Evolutionary conservation across 2,797 vertebrate species (phyloP), one percentile per base, ranked within the genome.

Genomic region (Leuciscus waleckii): DNA sequence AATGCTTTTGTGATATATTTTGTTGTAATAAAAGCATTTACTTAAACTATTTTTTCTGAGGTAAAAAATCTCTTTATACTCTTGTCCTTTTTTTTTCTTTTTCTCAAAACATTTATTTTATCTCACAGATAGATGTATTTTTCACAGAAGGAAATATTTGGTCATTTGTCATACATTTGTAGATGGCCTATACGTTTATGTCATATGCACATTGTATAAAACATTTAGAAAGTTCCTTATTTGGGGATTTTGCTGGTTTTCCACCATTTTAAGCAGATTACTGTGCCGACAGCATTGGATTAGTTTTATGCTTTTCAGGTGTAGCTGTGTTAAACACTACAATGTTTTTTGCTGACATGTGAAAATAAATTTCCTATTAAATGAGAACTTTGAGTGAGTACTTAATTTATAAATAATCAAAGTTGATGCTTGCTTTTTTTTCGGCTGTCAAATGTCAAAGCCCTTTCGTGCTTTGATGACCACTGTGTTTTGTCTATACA

Each of bases 111-210:
- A 94, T 97, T 96, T 95, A 95, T 97, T 98, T 98, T 97, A 96
- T 97, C 95, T 97, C 95, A 96, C 94, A 95, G 95, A 97, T 96
- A 97, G 95, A 95, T 98, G 96, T 98, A 98, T 99, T 98, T 98
- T 99, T 99, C 96, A 97, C 96, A 96, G 90, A 96, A 95, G 95
- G 94, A 85, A 96, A 96, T 97, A 95, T 95, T 96, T 95, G 95
- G 92, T 95, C 95, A 92, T 94, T 94, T 81, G 39, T 87, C 83
- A 4, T 49, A 14, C 39, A 19, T 95, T 91, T 91, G 93, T 96
- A 96, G 93, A 86, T 89, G 92, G 86, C 92, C 91, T 94, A 93
- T 95, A 94, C 94, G 94, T 97, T 96, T 96, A 92, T 95, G 93
- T 95, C 92, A 92, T 94, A 95, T 96, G 95, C 94, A 89, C 93